These are phyloP conservation scores for Mus spicilegus DNA, from an alignment of 2,113 vertebrate genomes.

Conservation along the genomic window DNA sequence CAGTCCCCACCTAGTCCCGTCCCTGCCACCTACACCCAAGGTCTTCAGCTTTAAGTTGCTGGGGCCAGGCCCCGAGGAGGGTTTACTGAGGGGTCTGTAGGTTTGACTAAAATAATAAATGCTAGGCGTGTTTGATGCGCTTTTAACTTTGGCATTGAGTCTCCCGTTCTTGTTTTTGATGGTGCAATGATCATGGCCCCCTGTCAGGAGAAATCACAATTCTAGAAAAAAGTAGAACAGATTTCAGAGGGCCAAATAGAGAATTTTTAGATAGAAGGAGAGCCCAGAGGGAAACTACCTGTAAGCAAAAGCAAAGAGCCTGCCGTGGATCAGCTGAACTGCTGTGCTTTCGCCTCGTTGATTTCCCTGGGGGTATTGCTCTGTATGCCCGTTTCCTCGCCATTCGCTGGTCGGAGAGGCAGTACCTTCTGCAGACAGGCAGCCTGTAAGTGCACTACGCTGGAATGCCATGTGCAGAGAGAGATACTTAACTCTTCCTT, in stretches of 20 bases:
- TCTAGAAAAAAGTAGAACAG: constrained; percentile 48
- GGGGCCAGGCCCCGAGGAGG: constrained; percentile 58
- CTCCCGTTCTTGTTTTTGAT: constrained; percentile 71
- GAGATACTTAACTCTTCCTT: neutral
- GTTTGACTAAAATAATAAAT: constrained; percentile 77
- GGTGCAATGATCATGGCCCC: neutral
- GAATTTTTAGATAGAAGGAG: neutral
- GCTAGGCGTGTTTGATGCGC: constrained; percentile 76
- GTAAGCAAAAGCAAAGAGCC: neutral
- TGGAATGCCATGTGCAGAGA: neutral
- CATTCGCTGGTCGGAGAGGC: constrained; percentile 29
- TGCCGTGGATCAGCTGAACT: neutral
- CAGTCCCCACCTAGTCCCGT: neutral
- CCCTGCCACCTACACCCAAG: neutral
- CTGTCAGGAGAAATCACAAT: constrained; percentile 34
- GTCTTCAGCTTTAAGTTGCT: constrained; percentile 41
- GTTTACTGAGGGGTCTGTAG: constrained; percentile 78
- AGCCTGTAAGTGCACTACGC: neutral
- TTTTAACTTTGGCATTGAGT: constrained; percentile 80
- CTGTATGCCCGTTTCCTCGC: neutral
- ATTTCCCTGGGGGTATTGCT: neutral
- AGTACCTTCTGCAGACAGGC: neutral
- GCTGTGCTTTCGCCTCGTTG: neutral
- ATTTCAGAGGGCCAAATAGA: neutral
- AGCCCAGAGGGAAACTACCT: neutral